Percentiles rank a stretch among this genome's conserved stretches.
Conservation (phyloP, 2,888 invertebrate genomes). For the Heliconius charithonia region DNA sequence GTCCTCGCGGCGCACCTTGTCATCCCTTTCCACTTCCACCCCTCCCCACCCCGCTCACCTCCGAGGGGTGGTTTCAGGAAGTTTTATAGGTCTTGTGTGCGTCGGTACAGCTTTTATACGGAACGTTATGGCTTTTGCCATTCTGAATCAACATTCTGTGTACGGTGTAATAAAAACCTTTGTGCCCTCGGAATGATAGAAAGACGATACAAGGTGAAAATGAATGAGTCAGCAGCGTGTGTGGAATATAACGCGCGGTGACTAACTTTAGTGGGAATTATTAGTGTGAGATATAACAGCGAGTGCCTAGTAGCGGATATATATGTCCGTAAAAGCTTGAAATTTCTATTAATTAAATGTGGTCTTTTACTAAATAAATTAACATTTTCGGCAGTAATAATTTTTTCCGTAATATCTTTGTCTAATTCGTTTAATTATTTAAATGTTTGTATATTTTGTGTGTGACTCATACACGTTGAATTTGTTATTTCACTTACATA, state of each 20-base stretch:
- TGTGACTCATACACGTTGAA: neutral
- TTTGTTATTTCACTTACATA: constrained; percentile 14
- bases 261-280: constrained; percentile 15
- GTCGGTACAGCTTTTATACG: constrained; percentile 38
- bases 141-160: constrained; percentile 43
- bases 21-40: constrained; percentile 24
- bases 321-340: neutral
- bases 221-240: constrained; percentile 30
- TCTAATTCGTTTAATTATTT: neutral
- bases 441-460: neutral
- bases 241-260: constrained; percentile 15
- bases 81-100: constrained; percentile 41
- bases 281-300: neutral
- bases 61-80: constrained; percentile 37
- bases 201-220: constrained; percentile 32
- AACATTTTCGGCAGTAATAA: neutral
- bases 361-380: neutral
- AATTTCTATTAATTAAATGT: neutral
- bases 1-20: constrained; percentile 31
- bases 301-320: neutral
- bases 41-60: neutral
- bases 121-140: constrained; percentile 39
- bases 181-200: constrained; percentile 30
- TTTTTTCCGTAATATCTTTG: neutral
- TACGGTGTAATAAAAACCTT: constrained; percentile 41